These are phyloP conservation scores for Eudyptes chrysolophus DNA, from an alignment of 2,113 vertebrate species.

Conservation along the genomic window DNA sequence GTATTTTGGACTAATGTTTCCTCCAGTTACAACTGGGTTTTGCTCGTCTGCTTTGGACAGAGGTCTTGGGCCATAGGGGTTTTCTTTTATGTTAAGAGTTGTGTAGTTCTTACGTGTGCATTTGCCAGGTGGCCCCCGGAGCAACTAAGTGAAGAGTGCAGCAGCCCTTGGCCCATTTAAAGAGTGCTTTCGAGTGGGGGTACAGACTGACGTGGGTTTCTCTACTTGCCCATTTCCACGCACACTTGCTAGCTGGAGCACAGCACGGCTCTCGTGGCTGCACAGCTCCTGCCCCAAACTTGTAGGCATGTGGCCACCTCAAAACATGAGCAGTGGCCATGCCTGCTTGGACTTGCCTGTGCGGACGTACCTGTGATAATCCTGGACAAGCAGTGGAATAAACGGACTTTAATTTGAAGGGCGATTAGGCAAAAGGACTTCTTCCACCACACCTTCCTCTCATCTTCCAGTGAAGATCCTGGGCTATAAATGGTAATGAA, in stretches of 20 bases:
- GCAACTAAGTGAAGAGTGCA: not conserved
- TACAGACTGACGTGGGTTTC: not conserved
- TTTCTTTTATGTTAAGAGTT: not conserved
- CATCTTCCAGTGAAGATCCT: not conserved
- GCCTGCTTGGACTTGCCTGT: not conserved
- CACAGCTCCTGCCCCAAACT: not conserved
- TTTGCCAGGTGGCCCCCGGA: not conserved
- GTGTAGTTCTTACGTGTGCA: not conserved
- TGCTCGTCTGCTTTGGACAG: not conserved
- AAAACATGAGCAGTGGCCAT: fast-evolving
- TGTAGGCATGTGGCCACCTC: not conserved
- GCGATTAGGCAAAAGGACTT: not conserved
- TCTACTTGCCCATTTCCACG: too few relatives aligned
- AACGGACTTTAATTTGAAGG: not conserved
- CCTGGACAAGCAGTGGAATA: not conserved
- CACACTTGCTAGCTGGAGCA: not conserved
- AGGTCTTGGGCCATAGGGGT: not conserved
- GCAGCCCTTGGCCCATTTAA: not conserved
- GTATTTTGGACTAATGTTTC: not conserved
- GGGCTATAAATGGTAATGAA: not conserved
- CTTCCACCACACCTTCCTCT: not conserved
- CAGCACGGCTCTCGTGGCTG: not conserved
- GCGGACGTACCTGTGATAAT: not conserved
- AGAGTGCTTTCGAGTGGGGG: not conserved
- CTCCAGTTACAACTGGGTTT: not conserved